Evolutionary conservation across 2,797 vertebrate genomes (phyloP), one percentile per base, ranked within the genome.

Genomic region (Agapornis canus): DNA sequence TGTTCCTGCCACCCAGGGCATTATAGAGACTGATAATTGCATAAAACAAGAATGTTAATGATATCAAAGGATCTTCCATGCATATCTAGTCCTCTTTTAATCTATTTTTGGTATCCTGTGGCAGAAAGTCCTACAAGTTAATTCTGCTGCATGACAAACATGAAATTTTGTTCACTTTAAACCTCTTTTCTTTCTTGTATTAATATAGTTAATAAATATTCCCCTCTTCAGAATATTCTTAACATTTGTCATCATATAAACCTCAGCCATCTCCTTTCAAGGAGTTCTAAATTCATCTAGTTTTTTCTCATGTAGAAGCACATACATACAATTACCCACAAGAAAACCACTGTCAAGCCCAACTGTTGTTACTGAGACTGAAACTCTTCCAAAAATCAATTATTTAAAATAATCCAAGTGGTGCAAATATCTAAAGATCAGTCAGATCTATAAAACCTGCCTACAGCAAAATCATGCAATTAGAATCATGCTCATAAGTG

Each of bases 401-500:
- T 86, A 89, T 95, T 95, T 96, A 87, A 97, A 97, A 94, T 86
- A 95, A 94, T 95, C 96, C 92, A 94, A 88, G 94, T 18, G 13
- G 82, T 92, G 91, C 73, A 94, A 97, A 97, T 94, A 95, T 93
- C 94, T 18, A 22, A 95, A 94, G 94, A 95, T 95, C 95, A 89
- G 76, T 66, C 79, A 92, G 92, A 94, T 96, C 94, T 96, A 95
- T 95, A 89, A 96, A 92, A 92, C 91, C 92, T 97, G 97, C 97
- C 97, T 29, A 65, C 60, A 96, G 96, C 95, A 96, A 97, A 95
- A 97, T 95, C 93, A 47, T 79, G 79, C 97, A 97, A 97, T 98
- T 97, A 97, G 95, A 97, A 95, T 95, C 91, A 89, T 81, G 93
- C 96, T 95, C 83, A 56, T 97, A 97, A 98, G 97, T 96, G 96